Base-by-base conservation (phyloP, 2,797 vertebrate genomes). In the Chaenodraco wilsoni region DNA sequence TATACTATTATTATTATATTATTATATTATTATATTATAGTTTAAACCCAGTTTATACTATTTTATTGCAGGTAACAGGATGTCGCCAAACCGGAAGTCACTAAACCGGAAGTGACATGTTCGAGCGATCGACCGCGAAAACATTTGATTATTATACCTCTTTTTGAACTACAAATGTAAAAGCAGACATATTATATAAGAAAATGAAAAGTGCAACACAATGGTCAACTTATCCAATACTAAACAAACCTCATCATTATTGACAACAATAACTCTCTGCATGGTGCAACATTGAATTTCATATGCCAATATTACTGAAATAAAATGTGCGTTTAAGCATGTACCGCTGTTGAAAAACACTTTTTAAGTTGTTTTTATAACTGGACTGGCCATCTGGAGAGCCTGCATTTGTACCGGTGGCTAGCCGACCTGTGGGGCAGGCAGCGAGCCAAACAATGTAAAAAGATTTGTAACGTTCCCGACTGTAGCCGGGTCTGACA, bases 361-460 rank as follows among this genome's bases (percentile, higher is more conserved):
- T 84, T 41, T 37, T 69, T 62, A 76, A 72, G 33, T 70, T 74
- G 71, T 72, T 78, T 82, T 84, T 66, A 74, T 62, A 72, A 76
- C 69, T n/a, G 9, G 57, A 80, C 71, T 43, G 60, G 76, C 85
- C 86, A 86, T 89, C 84, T 86, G 86, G 84, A 79, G 71, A 37
- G 67, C 68, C 72, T 82, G 72, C 60, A 83, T 79, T 85, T 88
- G 74, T 82, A 66, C 72, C 50, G 63, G 69, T 87, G 82, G 66
- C 73, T 69, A 70, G 83, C 66, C 51, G 71, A 88, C 81, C 85
- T 86, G 67, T 55, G 61, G 79, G 76, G 71, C 82, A 83, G 82
- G 83, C 83, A 79, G 58, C 5, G 31, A 80, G 85, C 85, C 88
- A 87, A 82, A 72, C 72, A 57, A 84, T 76, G 70, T 79, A 80